Conservation (phyloP, 2,888 invertebrate species). For the Euplagia quadripunctaria region DNA sequence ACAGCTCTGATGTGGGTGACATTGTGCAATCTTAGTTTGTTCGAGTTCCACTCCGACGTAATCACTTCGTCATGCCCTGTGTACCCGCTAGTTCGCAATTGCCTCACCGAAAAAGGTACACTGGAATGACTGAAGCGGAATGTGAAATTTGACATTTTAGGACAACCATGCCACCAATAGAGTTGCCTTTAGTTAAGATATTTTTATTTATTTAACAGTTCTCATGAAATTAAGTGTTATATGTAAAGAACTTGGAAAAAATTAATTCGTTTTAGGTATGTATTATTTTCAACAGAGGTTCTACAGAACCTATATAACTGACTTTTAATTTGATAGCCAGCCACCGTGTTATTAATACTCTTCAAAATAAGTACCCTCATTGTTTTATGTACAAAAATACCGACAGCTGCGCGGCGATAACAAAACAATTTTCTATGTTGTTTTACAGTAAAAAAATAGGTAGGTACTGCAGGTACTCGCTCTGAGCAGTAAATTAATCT, state of each 20-base stretch:
- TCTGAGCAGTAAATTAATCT: background rate
- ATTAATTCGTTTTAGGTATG: no score
- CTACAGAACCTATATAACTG: background rate
- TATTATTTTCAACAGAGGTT: background rate
- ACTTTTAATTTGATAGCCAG: background rate
- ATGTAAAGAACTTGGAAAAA: no score
- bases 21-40: no score
- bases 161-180: background rate
- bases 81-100: background rate
- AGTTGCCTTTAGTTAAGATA: background rate
- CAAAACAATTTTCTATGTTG: conserved; percentile 15
- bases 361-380: conserved; percentile 9
- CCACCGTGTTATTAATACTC: background rate
- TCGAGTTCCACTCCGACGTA: background rate
- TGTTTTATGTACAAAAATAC: conserved; percentile 8
- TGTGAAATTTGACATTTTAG: background rate
- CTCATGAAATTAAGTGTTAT: background rate
- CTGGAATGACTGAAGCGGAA: background rate
- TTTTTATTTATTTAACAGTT: background rate
- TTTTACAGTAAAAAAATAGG: background rate
- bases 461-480: background rate
- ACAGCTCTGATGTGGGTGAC: no score
- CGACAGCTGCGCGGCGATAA: conserved; percentile 10
- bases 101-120: background rate
- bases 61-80: no score